Base-by-base conservation (phyloP, 1,140 invertebrate genomes). In the Brachionus manjavacas region DNA sequence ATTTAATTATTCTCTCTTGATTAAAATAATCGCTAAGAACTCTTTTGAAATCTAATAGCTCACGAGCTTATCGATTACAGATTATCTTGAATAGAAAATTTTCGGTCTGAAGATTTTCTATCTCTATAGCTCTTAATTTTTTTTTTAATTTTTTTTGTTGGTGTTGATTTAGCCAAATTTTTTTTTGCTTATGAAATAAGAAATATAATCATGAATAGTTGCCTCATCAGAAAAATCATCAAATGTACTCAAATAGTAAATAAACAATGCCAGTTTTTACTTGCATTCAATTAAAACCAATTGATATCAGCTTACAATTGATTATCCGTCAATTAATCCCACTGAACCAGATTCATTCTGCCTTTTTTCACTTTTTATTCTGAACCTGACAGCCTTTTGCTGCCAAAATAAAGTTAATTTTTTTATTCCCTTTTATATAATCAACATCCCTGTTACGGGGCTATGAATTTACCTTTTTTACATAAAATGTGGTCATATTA, bases 41-140 rank as follows among this genome's bases (percentile, higher is more conserved):
- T 72, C 16, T 72, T 72, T 72, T 72, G 68, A 72, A 72, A 72
- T 72, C 14, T 41, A 41, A 72, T 72, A 72, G 68, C 68, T 12
- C 16, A n/a, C 31, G 14, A 41, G 68, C 31, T 72, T 41, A 72
- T 20, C 25, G 66, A 68, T 68, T 68, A 72, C 31, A 72, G 39
- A 20, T 41, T 39, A 39, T 20, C 39, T 72, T 41, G 68, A 72
- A 72, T 41, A 39, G 31, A 72, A 41, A 72, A 72, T 72, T 39
- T 39, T 72, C 68, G 68, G 68, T 72, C 68, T 72, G 39, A 39
- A 72, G 68, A 41, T 20, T 72, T 68, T 72, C 68, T 60, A 60
- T 60, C 52, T 60, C n/a, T 60, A 9, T 60, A 9, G 52, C 52
- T 60, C 52, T 60, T 60, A 20, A 60, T 20, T 23, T 60, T 60